Base-by-base conservation (phyloP, 2,113 vertebrate species). In the Edolisoma coerulescens region DNA sequence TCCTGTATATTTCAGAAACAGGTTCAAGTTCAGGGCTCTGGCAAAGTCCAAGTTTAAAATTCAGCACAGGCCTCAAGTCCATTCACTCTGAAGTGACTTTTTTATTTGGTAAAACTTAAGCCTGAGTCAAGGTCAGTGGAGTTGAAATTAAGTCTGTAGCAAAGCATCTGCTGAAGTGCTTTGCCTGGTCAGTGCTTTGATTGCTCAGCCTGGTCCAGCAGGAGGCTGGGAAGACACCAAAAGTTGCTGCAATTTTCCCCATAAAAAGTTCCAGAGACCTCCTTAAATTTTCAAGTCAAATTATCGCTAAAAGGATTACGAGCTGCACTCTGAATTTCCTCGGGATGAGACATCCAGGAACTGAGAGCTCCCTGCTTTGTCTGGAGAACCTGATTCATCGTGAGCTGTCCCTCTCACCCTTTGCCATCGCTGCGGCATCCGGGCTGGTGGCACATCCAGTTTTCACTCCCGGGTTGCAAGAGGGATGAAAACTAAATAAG, bases 351-450 rank as follows among this genome's bases (percentile, higher is more conserved):
- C 92, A 90, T 54, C 28, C 90, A 92, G 79, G 82, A 88, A 60
- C 82, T 24, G 68, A 81, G 63, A 77, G 64, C 14, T 45, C 63
- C 35, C 60, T n/a, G 53, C 76, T 83, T n/a, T 74, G 35, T 78
- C 63, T 75, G 49, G 52, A 56, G 56, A 20, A 6, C 77, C 76
- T 94, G 95, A 96, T 79, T 96, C 90, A 96, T 15, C 57, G 6
- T 94, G 96, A 96, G 61, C 69, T 78, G 83, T 95, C 86, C 88
- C 68, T 39, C 73, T 90, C 68, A 26, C 45, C 39, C 63, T 52
- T 16, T 13, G 42, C 57, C 81, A 57, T 5, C 52, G 0, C 16
- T 41, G 54, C 56, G 78, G 89, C 30, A 23, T 20, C 83, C 20
- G 4, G 67, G 45, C 83, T 63, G 54, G 3, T 79, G 76, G 15